Percentiles rank a stretch among this genome's conserved stretches.
phyloP scores from a whole-genome alignment of 2,888 invertebrate genomes.

The Ochropleura plecta region DNA sequence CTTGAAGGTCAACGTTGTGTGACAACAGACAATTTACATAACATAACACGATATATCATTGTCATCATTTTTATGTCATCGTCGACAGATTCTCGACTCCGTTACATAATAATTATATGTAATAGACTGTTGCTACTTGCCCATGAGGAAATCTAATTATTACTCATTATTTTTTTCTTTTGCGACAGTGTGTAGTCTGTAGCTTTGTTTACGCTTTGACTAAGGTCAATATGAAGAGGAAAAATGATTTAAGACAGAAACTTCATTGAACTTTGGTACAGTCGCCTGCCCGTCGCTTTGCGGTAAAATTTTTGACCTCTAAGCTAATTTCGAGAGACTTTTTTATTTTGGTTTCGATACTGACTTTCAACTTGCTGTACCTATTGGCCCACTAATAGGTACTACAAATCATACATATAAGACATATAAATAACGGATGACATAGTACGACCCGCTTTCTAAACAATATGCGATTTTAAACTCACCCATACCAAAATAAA shows the following conservation, averaged over 20 bases:
- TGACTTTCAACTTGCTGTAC: background rate
- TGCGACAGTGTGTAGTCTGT: background rate
- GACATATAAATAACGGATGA: background rate
- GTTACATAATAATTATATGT: slow-evolving; percentile 40
- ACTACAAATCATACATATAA: background rate
- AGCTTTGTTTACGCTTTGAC: slow-evolving; percentile 23
- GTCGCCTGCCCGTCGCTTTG: background rate
- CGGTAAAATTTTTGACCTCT: background rate
- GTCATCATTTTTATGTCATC: slow-evolving; percentile 54
- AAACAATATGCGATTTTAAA: background rate
- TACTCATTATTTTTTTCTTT: slow-evolving; percentile 9
- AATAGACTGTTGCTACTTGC: slow-evolving; percentile 22
- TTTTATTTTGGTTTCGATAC: background rate
- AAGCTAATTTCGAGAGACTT: background rate
- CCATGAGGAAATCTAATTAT: slow-evolving; percentile 15
- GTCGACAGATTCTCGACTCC: slow-evolving; percentile 30
- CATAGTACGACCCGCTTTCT: background rate
- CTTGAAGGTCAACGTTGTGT: slow-evolving; percentile 32
- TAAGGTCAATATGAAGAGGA: background rate
- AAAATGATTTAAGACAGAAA: background rate
- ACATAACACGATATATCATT: slow-evolving; percentile 37
- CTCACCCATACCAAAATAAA: slow-evolving; percentile 11
- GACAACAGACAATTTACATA: slow-evolving; percentile 23
- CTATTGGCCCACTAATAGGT: background rate
- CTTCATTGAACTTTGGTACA: background rate